Evolutionary conservation across 2,888 invertebrate species (phyloP), one percentile per base, ranked within the genome.

Genomic region (Apamea epomidion): DNA sequence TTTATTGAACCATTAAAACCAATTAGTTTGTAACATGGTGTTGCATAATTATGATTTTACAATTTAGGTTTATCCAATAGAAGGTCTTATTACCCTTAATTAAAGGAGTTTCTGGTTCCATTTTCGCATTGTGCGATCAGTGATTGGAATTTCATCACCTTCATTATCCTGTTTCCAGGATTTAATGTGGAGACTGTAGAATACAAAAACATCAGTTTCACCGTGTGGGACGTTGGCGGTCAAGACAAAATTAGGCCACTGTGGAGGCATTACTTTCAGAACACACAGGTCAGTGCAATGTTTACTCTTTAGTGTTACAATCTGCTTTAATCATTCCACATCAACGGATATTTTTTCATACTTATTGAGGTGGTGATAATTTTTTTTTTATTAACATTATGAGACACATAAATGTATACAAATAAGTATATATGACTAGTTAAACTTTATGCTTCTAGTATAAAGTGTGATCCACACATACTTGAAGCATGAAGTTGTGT

Each of bases 191-290:
- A 99, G 97, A 99, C 99, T 96, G 99, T 99, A 97, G 99, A 99
- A 98, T 99, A 99, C 98, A 99, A 99, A 98, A 99, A 99, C 98
- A 99, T 99, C 98, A 99, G 99, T 97, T 99, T 99, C 98, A 99
- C 99, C 92, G 99, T 99, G 92, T 99, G 99, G 99, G 99, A 99
- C 97, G 99, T 99, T 87, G 99, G 99, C 96, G 99, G 99, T 97
- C 99, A 99, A 97, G 99, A 99, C 97, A 99, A 99, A 98, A 99
- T 99, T 97, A 98, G 99, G 97, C 99, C 99, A 93, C 97, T 99
- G 95, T 99, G 99, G 99, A 98, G 99, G 98, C 99, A 99, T 97
- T 99, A 99, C 97, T 99, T 99, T 98, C 99, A 99, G 97, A 99
- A 99, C 95, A 99, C 99, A 97, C 99, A 99, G 98, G 98, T 98